Evolutionary conservation across 2,797 vertebrate species (phyloP), one percentile per base, ranked within the genome.

Genomic region (Bradypodion ventrale): DNA sequence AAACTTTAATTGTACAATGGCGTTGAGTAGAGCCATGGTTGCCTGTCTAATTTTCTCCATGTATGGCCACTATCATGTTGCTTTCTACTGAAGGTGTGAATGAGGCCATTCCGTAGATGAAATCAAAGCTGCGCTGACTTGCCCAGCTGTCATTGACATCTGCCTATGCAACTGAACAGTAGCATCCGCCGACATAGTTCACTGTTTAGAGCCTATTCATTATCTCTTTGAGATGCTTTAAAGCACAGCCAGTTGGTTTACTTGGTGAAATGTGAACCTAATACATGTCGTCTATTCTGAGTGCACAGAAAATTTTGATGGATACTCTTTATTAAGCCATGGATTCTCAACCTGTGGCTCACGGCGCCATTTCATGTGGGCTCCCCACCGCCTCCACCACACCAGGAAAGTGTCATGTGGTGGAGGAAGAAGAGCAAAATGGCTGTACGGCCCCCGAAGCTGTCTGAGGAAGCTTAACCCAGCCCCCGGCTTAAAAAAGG

Each of bases 1-100:
- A n/a, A 86, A n/a, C 79, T 86, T 91, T 80, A 81, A 78, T 87
- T 91, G 86, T 87, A 88, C 85, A 35, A 1, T 89, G 83, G 85
- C 83, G 90, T 87, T 0, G 40, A 83, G 2, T 32, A 7, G 0
- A 12, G 75, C 8, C 59, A 0, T 0, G 1, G 81, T 60, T 1
- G 0, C 5, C 23, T 74, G 16, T n/a, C 73, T 62, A 21, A 68
- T 81, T 81, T 81, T 76, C 74, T 69, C 80, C 60, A 81, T 44
- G 23, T 5, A 85, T 66, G 69, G 87, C 81, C 68, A 87, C 79
- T 8, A 3, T 35, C 76, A 23, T 79, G 2, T 82, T 78, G 83
- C 70, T 80, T 72, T 21, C 1, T 0, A 35, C 4, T 9, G 23
- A 59, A 81, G 1, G 23, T 52, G 66, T 2, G 52, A 42, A 86